Percentiles rank a stretch among this genome's conserved stretches.
These are phyloP conservation scores for Muntiacus reevesi DNA, from an alignment of 2,113 vertebrate genomes.

Conservation along the genomic window DNA sequence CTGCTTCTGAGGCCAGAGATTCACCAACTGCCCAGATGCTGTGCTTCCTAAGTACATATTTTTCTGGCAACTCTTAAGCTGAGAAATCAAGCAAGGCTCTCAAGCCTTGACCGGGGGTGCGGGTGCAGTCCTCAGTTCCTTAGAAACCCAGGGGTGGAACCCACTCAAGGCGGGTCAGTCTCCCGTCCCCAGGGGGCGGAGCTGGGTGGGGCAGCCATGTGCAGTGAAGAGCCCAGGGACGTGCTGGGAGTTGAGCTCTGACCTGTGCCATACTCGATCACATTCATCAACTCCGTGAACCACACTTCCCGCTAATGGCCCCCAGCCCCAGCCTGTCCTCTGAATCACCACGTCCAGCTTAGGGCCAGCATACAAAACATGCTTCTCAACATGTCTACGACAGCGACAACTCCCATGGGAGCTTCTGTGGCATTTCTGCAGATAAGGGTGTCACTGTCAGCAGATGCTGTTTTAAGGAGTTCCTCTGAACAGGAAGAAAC, in stretches of 20 bases:
- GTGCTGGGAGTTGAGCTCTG: neutral
- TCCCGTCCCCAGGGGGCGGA: neutral
- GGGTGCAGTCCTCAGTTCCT: neutral
- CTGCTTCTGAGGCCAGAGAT: neutral
- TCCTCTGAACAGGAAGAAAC: neutral
- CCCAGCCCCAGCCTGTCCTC: neutral
- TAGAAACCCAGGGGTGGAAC: neutral
- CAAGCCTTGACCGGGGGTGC: neutral
- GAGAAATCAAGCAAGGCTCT: neutral
- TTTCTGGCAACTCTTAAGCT: neutral
- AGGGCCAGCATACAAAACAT: neutral
- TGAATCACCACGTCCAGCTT: neutral
- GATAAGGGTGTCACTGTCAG: neutral
- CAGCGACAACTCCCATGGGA: neutral
- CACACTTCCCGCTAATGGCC: neutral
- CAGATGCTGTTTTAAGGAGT: neutral
- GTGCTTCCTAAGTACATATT: neutral
- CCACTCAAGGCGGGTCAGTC: neutral
- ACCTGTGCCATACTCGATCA: neutral
- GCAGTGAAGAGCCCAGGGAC: neutral
- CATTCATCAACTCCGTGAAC: accelerated
- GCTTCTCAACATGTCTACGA: neutral
- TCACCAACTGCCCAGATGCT: neutral
- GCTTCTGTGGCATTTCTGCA: neutral
- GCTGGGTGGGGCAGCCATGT: neutral